A percentile compares a stretch with the other conserved stretches of the same genome.
Evolutionary conservation across 2,113 vertebrate species (phyloP).

Genomic region (Halcyon malimbica): DNA sequence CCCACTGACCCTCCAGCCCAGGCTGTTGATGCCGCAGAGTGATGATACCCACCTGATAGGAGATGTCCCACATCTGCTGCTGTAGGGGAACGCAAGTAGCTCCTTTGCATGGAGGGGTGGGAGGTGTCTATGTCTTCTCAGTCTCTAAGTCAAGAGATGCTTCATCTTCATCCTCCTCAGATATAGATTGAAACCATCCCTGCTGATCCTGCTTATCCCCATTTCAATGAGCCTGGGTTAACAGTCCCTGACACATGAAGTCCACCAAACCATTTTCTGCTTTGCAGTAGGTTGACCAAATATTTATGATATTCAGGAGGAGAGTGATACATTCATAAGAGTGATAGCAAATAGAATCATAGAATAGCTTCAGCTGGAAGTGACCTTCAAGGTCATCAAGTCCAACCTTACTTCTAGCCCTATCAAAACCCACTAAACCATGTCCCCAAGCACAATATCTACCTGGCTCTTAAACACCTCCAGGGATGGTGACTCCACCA

Average conservation of each 20-base stretch:
- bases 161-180: not conserved
- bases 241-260: not conserved
- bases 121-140: not conserved
- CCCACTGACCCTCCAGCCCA: fast-evolving
- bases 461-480: too few relatives aligned
- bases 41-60: fast-evolving
- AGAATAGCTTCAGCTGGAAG: too few relatives aligned
- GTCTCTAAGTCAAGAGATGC: not conserved
- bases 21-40: not conserved
- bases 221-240: not conserved
- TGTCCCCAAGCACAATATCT: too few relatives aligned
- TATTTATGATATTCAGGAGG: not conserved
- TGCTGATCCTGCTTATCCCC: not conserved
- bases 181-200: not conserved
- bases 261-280: not conserved
- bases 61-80: not conserved
- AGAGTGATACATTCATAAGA: not conserved
- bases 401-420: too few relatives aligned
- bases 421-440: too few relatives aligned
- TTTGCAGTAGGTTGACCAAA: not conserved
- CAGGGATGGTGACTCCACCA: too few relatives aligned
- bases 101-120: not conserved
- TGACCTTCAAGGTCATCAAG: too few relatives aligned
- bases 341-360: not conserved
- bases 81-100: fast-evolving